A percentile compares a stretch with the other conserved stretches of the same genome.
phyloP scores from a whole-genome alignment of 2,888 invertebrate species.

The Stramonita haemastoma region DNA sequence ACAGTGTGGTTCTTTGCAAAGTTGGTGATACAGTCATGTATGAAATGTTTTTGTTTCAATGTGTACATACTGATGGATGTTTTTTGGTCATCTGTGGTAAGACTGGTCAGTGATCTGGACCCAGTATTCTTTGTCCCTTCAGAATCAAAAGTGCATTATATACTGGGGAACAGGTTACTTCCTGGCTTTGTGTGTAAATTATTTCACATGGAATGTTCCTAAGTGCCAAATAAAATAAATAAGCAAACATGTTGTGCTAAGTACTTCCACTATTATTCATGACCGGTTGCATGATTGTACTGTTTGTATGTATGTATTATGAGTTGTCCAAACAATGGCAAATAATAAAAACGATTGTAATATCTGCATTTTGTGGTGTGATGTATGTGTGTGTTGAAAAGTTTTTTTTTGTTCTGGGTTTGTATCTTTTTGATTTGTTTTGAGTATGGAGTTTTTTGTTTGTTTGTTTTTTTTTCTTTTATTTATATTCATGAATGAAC shows the following conservation, averaged over 20 bases:
- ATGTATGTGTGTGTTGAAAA: neutral
- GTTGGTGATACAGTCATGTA: neutral
- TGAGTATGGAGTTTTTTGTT: too few species aligned
- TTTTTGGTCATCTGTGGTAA: too few species aligned
- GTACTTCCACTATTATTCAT: neutral
- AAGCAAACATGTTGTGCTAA: neutral
- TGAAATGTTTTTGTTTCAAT: too few species aligned
- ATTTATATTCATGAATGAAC: too few species aligned
- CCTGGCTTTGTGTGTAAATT: neutral
- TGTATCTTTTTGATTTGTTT: too few species aligned
- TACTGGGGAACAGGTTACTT: too few species aligned
- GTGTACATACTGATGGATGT: too few species aligned
- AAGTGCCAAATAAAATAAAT: slow-evolving; percentile 15
- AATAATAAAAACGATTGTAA: neutral
- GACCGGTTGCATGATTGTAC: neutral
- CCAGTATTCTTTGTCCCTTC: too few species aligned
- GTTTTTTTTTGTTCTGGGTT: too few species aligned
- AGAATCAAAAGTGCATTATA: too few species aligned
- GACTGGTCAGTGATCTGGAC: too few species aligned
- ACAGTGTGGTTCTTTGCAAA: neutral
- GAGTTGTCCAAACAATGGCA: neutral
- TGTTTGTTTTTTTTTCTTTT: too few species aligned
- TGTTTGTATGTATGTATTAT: neutral
- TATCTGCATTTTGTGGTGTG: neutral
- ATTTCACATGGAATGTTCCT: neutral